These are phyloP conservation scores for Melolontha melolontha DNA, from an alignment of 2,888 invertebrate species.

Conservation along the genomic window DNA sequence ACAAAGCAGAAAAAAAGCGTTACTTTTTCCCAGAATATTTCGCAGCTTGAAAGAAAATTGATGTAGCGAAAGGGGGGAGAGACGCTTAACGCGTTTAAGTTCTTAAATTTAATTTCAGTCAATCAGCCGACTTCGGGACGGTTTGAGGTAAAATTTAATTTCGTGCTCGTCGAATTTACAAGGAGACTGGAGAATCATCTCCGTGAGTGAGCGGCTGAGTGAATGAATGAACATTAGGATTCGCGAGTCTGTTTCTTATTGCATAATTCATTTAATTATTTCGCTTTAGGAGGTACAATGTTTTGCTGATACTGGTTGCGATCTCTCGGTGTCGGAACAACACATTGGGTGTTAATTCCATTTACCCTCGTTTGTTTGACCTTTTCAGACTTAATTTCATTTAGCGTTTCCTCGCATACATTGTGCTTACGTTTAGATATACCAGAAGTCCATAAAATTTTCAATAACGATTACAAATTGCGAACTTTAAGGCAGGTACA, in stretches of 20 bases:
- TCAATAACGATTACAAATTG: constrained; percentile 28
- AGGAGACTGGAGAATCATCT: constrained; percentile 46
- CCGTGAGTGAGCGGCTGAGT: constrained; percentile 51
- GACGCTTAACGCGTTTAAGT: constrained; percentile 65
- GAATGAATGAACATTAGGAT: constrained; percentile 40
- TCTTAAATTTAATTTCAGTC: constrained; percentile 67
- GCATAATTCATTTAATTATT: constrained; percentile 63
- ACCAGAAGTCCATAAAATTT: constrained; percentile 26
- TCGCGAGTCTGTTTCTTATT: constrained; percentile 59
- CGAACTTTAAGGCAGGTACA: constrained; percentile 12
- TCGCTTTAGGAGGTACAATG: constrained; percentile 54
- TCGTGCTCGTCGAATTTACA: constrained; percentile 61
- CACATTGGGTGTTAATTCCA: constrained; percentile 66
- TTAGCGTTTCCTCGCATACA: constrained; percentile 43
- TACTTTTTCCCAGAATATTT: constrained; percentile 5
- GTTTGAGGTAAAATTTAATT: constrained; percentile 65
- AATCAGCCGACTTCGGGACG: constrained; percentile 64
- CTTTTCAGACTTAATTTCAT: constrained; percentile 61
- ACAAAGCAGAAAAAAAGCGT: constrained; percentile 22
- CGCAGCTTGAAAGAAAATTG: constrained; percentile 10
- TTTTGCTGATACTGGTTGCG: constrained; percentile 54
- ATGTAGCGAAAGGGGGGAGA: constrained; percentile 47
- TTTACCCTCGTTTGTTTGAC: constrained; percentile 63
- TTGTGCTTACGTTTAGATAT: neutral
- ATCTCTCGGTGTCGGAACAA: constrained; percentile 58